Conservation (phyloP, 2,888 invertebrate genomes). For the Metopia argyrocephala region DNA sequence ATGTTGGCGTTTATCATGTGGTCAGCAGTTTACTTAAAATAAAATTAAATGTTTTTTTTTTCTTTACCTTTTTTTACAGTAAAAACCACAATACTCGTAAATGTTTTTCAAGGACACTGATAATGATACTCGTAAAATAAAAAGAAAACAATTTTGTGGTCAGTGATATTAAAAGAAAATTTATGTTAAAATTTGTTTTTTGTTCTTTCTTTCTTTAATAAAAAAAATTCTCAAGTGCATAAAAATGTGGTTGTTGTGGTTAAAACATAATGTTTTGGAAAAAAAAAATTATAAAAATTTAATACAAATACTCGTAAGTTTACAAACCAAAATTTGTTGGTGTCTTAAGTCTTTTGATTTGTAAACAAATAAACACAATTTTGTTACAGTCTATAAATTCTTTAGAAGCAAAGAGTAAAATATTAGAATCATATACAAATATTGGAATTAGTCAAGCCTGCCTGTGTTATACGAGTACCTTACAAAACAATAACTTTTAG, state of each 20-base stretch:
- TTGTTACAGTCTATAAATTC: too few relatives aligned
- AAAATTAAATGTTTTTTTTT: conserved; percentile 12
- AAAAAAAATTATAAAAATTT: background rate
- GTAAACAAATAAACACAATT: background rate
- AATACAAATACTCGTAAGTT: background rate
- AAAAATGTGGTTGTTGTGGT: background rate
- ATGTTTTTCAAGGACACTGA: conserved; percentile 30
- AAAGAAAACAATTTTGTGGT: conserved; percentile 56
- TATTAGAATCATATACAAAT: too few relatives aligned
- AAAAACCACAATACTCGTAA: background rate
- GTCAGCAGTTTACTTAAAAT: conserved; percentile 23
- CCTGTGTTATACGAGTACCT: too few relatives aligned
- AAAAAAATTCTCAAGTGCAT: background rate
- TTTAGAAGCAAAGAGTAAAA: too few relatives aligned
- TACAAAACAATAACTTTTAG: too few relatives aligned
- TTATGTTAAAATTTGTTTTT: conserved; percentile 2
- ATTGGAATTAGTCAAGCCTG: too few relatives aligned
- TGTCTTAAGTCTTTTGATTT: conserved; percentile 41
- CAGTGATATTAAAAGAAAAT: conserved; percentile 38
- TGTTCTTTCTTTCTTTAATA: background rate
- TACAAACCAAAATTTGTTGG: background rate
- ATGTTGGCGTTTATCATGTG: conserved; percentile 8
- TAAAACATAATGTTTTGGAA: background rate
- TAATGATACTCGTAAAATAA: background rate
- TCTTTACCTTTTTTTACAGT: too few relatives aligned